phyloP scores from a whole-genome alignment of 2,888 invertebrate genomes.

The Ochropleura plecta region DNA sequence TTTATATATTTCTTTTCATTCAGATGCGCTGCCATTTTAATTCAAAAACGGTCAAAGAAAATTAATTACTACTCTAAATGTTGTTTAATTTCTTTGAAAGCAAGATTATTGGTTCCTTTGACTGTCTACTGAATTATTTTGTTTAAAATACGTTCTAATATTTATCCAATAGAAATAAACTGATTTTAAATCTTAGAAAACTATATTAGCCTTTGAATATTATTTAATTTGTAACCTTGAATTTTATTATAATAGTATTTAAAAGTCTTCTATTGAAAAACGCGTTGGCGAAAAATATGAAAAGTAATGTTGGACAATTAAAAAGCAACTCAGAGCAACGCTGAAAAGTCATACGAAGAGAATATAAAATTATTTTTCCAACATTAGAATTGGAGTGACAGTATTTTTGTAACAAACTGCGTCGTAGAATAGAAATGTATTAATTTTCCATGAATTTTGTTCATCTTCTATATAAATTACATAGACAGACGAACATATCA shows the following conservation, averaged over 20 bases:
- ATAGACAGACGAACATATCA: constrained; percentile 71
- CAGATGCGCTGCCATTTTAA: constrained; percentile 28
- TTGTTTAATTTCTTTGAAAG: background rate
- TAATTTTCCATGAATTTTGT: constrained; percentile 71
- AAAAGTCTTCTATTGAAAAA: background rate
- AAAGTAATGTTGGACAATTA: constrained; percentile 5
- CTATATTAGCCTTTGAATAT: constrained; percentile 20
- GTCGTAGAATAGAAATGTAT: constrained; percentile 36
- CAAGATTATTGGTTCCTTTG: constrained; percentile 8
- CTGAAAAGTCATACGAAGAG: constrained; percentile 23
- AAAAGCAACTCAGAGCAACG: constrained; percentile 13
- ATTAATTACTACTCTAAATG: constrained; percentile 7
- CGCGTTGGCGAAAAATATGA: background rate
- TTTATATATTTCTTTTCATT: background rate
- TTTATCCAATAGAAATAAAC: constrained; percentile 33
- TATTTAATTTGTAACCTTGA: constrained; percentile 21
- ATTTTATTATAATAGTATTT: constrained; percentile 1
- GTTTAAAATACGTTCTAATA: background rate
- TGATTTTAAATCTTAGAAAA: constrained; percentile 1
- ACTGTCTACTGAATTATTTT: constrained; percentile 8
- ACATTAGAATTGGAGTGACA: constrained; percentile 29
- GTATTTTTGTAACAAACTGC: constrained; percentile 59
- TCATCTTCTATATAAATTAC: constrained; percentile 73
- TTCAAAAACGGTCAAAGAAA: constrained; percentile 27
- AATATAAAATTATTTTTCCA: constrained; percentile 26